Evolutionary conservation across 2,888 invertebrate species (phyloP).

Genomic region (Ernsta delagoae): DNA sequence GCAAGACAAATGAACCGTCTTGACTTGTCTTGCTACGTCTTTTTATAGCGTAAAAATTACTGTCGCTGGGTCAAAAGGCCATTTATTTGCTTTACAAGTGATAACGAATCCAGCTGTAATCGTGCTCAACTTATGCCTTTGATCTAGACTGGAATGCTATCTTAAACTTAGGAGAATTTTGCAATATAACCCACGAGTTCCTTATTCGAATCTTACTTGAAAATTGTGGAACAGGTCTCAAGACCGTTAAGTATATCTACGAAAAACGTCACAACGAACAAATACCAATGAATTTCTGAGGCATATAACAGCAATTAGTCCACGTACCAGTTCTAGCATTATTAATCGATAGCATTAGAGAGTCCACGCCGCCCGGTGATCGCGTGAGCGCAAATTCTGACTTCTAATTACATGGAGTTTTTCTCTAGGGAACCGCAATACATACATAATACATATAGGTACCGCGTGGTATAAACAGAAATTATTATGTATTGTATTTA

Average conservation of each 20-base stretch:
- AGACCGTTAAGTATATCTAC: neutral
- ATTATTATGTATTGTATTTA: slow-evolving; percentile 14
- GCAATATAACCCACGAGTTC: too few species aligned
- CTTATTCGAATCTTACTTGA: too few species aligned
- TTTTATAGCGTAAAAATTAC: neutral
- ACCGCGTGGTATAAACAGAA: slow-evolving; percentile 10
- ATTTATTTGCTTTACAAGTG: neutral
- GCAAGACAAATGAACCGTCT: neutral
- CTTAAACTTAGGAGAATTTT: too few species aligned
- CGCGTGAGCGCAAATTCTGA: slow-evolving; percentile 28
- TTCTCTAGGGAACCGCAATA: slow-evolving; percentile 17
- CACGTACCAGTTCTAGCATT: slow-evolving; percentile 7
- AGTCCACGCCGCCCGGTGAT: slow-evolving; percentile 12
- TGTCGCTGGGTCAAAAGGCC: neutral
- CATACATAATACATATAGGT: too few species aligned
- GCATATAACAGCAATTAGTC: neutral
- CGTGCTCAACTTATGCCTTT: neutral
- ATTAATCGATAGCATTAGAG: slow-evolving; percentile 31
- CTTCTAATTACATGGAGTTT: slow-evolving; percentile 28
- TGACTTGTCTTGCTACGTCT: neutral
- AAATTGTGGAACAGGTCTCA: too few species aligned
- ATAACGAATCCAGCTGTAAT: neutral
- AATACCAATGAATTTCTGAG: neutral
- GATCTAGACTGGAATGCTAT: too few species aligned
- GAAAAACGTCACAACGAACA: neutral